Base-by-base conservation (phyloP, 2,888 invertebrate species). In the Hipparchia sbordonii region DNA sequence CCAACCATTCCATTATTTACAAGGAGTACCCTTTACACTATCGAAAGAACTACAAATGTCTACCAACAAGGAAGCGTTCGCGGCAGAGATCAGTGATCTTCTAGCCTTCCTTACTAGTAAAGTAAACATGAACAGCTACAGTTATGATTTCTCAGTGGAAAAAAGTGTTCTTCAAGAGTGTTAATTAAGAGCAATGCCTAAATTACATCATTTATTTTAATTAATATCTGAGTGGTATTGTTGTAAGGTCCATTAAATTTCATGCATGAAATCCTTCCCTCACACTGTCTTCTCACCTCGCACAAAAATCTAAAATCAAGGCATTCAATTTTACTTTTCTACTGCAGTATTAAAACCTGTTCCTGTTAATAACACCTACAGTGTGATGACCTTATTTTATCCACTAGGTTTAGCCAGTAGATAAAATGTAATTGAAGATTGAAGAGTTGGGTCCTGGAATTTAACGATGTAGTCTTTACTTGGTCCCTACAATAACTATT, bases 71-170 rank as follows among this genome's bases (percentile, higher is more conserved):
- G 94, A 95, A 72, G 81, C 90, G 0, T 89, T 94, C 71, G 89
- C 94, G 10, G 88, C 93, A 0, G 91, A 94, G 84, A 87, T 94
- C 23, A 89, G 90, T 67, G 95, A 95, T 78, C 87, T 95, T 45
- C 82, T 94, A 52, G 92, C 94, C 0, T 95, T 94, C 74, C 83
- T 95, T 59, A 89, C 94, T 0, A 92, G 90, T 81, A 89, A 91
- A 84, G 82, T 94, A 3, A 89, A 89, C 72, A 79, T 94, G 71
- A 86, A 84, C 72, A 85, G 88, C 63, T 93, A 87, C 76, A 83
- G 92, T 51, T 95, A 95, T 79, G 92, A 94, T 78, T 95, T 95
- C 80, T 85, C 88, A 12, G 82, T 91, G 3, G 95, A 95, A 81
- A 92, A 87, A 76, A 94, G 95, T 88, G 94, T 95, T 56, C 83